Base-by-base conservation (phyloP, 2,797 vertebrate genomes). In the Chrysocyon brachyurus region DNA sequence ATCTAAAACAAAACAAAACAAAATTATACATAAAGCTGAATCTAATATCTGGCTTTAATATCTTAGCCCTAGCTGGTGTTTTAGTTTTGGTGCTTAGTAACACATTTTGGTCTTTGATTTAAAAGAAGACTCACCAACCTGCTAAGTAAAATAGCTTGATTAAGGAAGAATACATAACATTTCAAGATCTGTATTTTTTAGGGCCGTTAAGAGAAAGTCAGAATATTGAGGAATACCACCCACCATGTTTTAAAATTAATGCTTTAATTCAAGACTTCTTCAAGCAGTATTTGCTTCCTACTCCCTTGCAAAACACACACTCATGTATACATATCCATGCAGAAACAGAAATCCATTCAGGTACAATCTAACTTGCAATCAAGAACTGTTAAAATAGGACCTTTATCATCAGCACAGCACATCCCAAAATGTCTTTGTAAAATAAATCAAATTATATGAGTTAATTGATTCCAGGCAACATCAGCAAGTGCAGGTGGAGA, bases 381-480 rank as follows among this genome's bases (percentile, higher is more conserved):
- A 98, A 49, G 59, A 98, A 98, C 70, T 96, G 97, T 98, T 98
- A 98, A 99, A 98, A 98, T 95, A 98, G 98, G 97, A 98, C 98
- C 98, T 99, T 99, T 99, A 98, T 98, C 98, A 98, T 98, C 97
- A 97, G 96, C 98, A 96, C 98, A 98, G 98, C 98, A 98, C 97
- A 98, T 98, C 98, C 98, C 98, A 99, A 99, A 99, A 99, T 98
- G 98, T 98, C 99, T 99, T 99, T 99, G 98, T 99, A 98, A 99
- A 99, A 99, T 99, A 99, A 99, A 99, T 99, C 98, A 99, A 99
- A 99, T 99, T 99, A 99, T 99, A 99, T 99, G 99, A 99, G 98
- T 99, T 99, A 99, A 99, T 99, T 99, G 99, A 99, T 99, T 99
- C 99, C 99, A 99, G 99, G 99, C 99, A 97, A 98, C 99, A 98